Evolutionary conservation across 2,113 vertebrate species (phyloP).

Genomic region (Chamaea fasciata): DNA sequence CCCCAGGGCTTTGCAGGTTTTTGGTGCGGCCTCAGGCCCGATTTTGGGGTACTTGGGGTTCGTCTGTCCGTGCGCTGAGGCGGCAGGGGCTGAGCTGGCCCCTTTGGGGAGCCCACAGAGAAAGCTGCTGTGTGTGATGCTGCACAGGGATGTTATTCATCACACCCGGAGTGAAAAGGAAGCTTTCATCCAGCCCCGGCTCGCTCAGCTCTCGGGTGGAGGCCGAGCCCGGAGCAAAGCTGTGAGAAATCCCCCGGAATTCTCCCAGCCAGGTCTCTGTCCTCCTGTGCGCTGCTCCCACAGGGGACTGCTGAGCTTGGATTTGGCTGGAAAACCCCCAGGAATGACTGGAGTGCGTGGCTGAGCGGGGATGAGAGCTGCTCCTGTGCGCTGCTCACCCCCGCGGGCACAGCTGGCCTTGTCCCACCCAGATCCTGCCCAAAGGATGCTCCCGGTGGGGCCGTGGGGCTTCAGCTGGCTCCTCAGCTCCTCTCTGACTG

Average conservation of each 20-base stretch:
- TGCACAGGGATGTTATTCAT: background rate
- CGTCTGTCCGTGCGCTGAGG: background rate
- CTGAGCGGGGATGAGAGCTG: background rate
- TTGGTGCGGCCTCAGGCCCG: background rate
- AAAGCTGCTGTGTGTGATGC: background rate
- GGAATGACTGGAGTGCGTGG: background rate
- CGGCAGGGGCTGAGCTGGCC: fast-evolving
- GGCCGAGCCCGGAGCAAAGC: background rate
- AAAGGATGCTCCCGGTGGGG: fast-evolving
- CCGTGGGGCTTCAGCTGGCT: background rate
- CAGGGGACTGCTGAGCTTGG: background rate
- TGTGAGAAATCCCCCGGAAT: background rate
- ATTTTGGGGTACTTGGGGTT: background rate
- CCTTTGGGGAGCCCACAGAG: background rate
- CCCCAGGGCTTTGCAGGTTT: fast-evolving
- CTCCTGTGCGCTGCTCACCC: background rate
- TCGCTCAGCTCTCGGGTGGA: background rate
- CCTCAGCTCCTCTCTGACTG: background rate
- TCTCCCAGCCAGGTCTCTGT: background rate
- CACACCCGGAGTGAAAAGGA: background rate
- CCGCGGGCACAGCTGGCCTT: background rate
- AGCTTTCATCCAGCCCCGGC: background rate
- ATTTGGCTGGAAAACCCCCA: background rate
- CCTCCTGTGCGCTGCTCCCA: background rate
- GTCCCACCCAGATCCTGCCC: background rate